phyloP scores from a whole-genome alignment of 2,113 vertebrate species.

The Paramormyrops kingsleyae region DNA sequence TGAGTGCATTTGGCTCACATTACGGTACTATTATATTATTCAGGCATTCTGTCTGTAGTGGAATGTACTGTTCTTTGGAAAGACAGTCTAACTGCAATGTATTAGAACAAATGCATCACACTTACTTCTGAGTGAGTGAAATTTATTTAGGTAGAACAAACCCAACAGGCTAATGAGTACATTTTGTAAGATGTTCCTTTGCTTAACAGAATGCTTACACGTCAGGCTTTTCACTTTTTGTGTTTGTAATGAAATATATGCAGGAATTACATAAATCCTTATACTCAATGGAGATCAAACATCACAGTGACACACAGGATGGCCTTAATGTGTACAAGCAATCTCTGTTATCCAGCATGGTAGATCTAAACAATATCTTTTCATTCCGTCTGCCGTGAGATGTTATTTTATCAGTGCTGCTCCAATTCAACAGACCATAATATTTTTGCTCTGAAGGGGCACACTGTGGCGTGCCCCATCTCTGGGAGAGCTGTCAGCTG shows the following conservation, averaged over 20 bases:
- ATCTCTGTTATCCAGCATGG: background rate
- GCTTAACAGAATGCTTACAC: slow-evolving; percentile 9
- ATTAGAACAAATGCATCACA: background rate
- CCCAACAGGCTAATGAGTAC: slow-evolving; percentile 15
- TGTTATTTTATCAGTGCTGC: background rate
- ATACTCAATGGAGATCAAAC: background rate
- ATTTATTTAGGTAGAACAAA: slow-evolving; percentile 33
- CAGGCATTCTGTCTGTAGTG: background rate
- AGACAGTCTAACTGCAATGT: background rate
- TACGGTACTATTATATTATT: background rate
- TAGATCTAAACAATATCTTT: background rate
- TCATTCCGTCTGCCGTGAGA: background rate
- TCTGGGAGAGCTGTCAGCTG: background rate
- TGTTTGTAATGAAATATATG: slow-evolving; percentile 5
- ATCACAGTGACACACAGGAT: background rate
- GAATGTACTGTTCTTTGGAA: background rate
- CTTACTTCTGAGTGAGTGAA: slow-evolving; percentile 29
- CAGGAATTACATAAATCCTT: background rate
- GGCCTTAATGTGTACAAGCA: background rate
- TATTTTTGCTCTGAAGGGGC: background rate
- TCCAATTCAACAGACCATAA: background rate
- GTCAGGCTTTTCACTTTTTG: background rate
- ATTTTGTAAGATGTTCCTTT: slow-evolving; percentile 33
- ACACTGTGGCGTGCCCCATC: background rate
- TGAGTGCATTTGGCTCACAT: background rate